Percentiles rank a stretch among this genome's conserved stretches.
phyloP scores from a whole-genome alignment of 2,113 vertebrate genomes.

The Muntiacus muntjak region DNA sequence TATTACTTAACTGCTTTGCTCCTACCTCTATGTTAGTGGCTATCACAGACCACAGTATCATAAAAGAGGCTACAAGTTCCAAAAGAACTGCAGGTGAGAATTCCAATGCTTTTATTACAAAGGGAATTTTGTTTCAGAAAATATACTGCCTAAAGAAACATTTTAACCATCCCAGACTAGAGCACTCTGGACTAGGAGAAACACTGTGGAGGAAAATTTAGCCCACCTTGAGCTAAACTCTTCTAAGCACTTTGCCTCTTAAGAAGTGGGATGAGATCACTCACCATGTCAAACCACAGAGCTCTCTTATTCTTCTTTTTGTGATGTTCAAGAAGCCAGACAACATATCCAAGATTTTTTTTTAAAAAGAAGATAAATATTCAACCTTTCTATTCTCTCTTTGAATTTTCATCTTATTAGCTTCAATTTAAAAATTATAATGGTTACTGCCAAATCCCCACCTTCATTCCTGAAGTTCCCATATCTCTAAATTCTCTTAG shows the following conservation, averaged over 20 bases:
- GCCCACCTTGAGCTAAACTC: background rate
- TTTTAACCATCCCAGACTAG: slow-evolving; percentile 9
- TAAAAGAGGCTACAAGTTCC: slow-evolving; percentile 6
- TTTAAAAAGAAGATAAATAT: background rate
- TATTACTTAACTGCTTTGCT: background rate
- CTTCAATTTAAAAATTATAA: slow-evolving; percentile 8
- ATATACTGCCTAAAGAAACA: background rate
- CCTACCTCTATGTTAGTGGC: background rate
- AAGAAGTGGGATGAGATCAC: background rate
- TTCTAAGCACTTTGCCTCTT: background rate
- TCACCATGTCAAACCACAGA: background rate
- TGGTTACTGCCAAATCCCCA: background rate
- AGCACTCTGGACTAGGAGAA: background rate
- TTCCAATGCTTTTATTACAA: slow-evolving; percentile 23
- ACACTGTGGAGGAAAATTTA: background rate
- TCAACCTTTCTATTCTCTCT: background rate
- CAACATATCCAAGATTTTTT: background rate
- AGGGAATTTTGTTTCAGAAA: background rate
- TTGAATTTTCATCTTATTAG: background rate
- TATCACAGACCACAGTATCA: background rate
- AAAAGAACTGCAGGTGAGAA: slow-evolving; percentile 2
- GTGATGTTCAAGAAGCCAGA: background rate
- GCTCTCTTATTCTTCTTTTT: background rate
- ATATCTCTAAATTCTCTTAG: background rate
- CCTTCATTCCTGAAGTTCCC: background rate